Evolutionary conservation across 2,888 invertebrate genomes (phyloP), one percentile per base, ranked within the genome.

Genomic region (Nebria brevicollis): DNA sequence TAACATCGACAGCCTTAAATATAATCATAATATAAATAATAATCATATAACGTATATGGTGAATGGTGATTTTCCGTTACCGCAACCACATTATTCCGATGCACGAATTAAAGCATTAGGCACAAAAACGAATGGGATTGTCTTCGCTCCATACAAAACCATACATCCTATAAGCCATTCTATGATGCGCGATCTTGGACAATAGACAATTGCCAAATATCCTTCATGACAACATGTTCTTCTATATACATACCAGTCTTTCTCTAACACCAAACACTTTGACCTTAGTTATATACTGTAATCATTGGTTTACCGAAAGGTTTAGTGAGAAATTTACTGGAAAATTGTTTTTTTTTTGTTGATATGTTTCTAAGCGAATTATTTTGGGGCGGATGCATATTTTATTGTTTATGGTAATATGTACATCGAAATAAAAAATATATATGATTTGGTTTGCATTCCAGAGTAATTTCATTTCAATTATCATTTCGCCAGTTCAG

Each of bases 101-200:
- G 65, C 54, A 64, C 65, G 75, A 75, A 75, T 75, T 75, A 75
- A 75, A 54, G 75, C 75, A 75, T 75, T 75, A 75, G 26, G 75
- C 75, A 75, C 65, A 75, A 75, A 75, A 75, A 75, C 54, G 11
- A 3, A 41, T 10, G 13, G 75, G 26, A 72, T 72, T 72, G 72
- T 72, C 72, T 72, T 72, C 72, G 2, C n/a, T 20, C 34, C 8
- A 54, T 13, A 54, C 8, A 6, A 54, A 8, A 8, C 54, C 54
- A 11, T 54, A 54, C 13, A 54, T 13, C 54, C 11, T 54, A 54
- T 7, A 54, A 54, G 54, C 54, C 1, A 54, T 54, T 54, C 54
- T 54, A 54, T 54, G 34, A 34, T 34, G 34, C 34, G 54, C 54
- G 54, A 54, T 3, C 11, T 54, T 13, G 54, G 54, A 54, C 54